A percentile compares a stretch with the other conserved stretches of the same genome.
Evolutionary conservation across 2,888 invertebrate genomes (phyloP).

Genomic region (Bedellia somnulentella): DNA sequence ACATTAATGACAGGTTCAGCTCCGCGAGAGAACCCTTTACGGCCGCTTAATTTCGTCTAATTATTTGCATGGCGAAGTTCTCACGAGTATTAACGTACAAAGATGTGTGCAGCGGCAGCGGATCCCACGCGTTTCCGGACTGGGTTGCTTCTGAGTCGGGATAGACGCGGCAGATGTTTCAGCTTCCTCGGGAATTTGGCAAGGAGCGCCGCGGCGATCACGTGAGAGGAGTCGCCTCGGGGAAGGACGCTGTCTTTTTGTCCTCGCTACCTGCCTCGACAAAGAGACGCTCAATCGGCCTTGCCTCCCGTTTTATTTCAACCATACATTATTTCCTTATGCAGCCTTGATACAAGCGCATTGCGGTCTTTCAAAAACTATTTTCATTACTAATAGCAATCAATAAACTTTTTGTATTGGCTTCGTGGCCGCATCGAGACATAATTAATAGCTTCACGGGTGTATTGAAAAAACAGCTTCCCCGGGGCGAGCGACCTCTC

Average conservation of each 20-base stretch:
- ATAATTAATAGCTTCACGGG: conserved; percentile 38
- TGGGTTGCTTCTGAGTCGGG: conserved; percentile 7
- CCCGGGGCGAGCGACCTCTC: conserved; percentile 18
- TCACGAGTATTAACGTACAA: conserved; percentile 47
- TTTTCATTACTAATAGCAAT: conserved; percentile 36
- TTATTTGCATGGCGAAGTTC: conserved; percentile 43
- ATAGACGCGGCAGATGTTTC: conserved; percentile 12
- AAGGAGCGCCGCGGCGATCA: conserved; percentile 15
- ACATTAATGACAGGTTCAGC: conserved; percentile 51
- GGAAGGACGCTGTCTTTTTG: conserved; percentile 18
- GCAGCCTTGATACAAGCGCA: conserved; percentile 23
- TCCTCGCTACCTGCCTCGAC: conserved; percentile 21
- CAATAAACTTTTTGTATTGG: conserved; percentile 25
- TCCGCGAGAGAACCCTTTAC: conserved; percentile 37
- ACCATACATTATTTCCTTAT: conserved; percentile 1
- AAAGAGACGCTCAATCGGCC: conserved; percentile 9
- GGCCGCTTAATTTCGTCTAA: conserved; percentile 48
- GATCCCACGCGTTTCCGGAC: conserved; percentile 33
- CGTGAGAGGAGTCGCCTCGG: conserved; percentile 21
- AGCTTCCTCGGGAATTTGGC: neutral
- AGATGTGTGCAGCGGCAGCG: conserved; percentile 29
- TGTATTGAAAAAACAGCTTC: conserved; percentile 21
- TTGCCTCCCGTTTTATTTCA: neutral
- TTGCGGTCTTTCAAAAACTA: conserved; percentile 31
- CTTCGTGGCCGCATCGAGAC: conserved; percentile 31